Percentiles rank a stretch among this genome's conserved stretches.
Evolutionary conservation across 2,888 invertebrate genomes (phyloP).

Genomic region (Lacanobia wlatinum): DNA sequence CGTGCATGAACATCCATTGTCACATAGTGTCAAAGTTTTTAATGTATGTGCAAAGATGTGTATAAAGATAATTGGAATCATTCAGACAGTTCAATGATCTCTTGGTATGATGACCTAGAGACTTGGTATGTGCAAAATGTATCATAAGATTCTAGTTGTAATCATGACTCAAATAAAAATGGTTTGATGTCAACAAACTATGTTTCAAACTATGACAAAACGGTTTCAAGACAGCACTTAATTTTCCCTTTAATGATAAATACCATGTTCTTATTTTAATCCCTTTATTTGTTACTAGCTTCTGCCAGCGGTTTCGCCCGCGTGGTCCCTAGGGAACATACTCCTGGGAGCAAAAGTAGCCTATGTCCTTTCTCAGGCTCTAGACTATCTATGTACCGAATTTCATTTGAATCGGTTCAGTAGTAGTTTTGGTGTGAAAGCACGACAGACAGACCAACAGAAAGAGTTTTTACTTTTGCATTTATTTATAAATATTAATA

Average conservation of each 20-base stretch:
- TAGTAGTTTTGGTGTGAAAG: too few species aligned
- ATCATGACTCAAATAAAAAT: neutral
- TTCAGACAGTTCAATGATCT: slow-evolving; percentile 39
- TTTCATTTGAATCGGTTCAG: too few species aligned
- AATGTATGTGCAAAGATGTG: slow-evolving; percentile 26
- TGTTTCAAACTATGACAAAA: neutral
- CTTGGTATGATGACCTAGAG: neutral
- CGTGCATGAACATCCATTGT: slow-evolving; percentile 6
- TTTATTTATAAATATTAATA: too few species aligned
- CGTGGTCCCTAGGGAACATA: too few species aligned
- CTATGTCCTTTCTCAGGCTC: too few species aligned
- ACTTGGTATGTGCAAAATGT: neutral
- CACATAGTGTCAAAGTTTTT: slow-evolving; percentile 9
- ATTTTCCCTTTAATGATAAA: too few species aligned
- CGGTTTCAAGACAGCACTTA: neutral
- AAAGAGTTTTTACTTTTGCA: too few species aligned
- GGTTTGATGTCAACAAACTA: neutral
- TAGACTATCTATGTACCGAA: too few species aligned
- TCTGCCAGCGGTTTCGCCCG: too few species aligned
- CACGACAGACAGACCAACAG: too few species aligned
- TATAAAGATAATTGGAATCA: slow-evolving; percentile 32
- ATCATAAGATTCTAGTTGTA: slow-evolving; percentile 4
- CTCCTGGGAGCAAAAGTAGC: too few species aligned
- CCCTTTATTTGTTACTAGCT: neutral
- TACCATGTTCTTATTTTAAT: neutral